Evolutionary conservation across 2,888 invertebrate species (phyloP), one percentile per base, ranked within the genome.

Genomic region (Eustalomyia histrio): DNA sequence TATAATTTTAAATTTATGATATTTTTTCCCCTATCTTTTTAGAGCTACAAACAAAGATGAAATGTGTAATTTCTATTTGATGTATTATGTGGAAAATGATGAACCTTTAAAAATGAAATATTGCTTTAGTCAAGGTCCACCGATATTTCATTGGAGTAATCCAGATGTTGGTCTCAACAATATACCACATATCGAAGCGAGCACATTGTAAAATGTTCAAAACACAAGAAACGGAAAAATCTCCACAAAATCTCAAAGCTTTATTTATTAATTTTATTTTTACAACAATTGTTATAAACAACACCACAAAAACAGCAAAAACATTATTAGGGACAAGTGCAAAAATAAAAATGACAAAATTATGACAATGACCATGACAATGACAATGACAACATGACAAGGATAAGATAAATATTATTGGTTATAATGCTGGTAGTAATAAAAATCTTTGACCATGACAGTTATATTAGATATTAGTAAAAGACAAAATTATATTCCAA

Each of bases 61-160:
- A 91, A 98, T 98, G 97, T 98, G 97, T 91, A 98, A 97, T 91
- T 97, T 97, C 91, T 98, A 98, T 90, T 90, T 98, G 1, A 97
- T 97, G 96, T 97, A 97, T 90, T 97, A 96, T 92, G 96, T 97
- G 0, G 94, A 96, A 69, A 92, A 94, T 67, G 93, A 92, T 14
- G 92, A 93, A 2, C 96, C 97, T 0, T 90, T 97, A 4, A 90
- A 94, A 0, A 94, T 93, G 90, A 95, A 96, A 89, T 96, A 96
- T 87, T 97, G 96, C 89, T 97, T 97, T 88, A 94, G 95, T 5
- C 90, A 91, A 68, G 98, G 98, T 7, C 96, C 98, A 1, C 98
- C 98, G 0, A 90, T 90, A 83, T 98, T 95, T 90, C 95, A 94
- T 89, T 98, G 98, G 98, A 91, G 91, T 35, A 91, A 92, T 57